Conservation (phyloP, 2,888 invertebrate genomes). For the Antheraea assamensis region DNA sequence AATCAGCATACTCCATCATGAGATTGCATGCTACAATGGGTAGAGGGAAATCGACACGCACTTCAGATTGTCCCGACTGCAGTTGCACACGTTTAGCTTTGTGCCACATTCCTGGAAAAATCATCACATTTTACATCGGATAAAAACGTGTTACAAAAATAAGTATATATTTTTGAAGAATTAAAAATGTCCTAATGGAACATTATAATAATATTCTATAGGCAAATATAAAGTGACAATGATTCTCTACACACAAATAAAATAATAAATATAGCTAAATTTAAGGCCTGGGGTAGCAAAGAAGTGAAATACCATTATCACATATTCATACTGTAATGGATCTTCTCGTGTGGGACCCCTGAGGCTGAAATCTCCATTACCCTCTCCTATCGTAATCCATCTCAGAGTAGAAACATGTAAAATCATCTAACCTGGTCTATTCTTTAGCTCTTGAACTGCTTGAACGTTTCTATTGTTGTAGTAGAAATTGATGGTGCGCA, state of each 20-base stretch:
- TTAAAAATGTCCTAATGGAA: no score
- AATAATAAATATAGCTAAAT: no score
- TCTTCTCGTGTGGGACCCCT: not conserved
- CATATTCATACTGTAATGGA: no score
- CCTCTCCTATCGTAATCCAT: not conserved
- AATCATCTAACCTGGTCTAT: constrained; percentile 87
- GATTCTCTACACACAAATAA: no score
- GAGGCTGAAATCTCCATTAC: not conserved
- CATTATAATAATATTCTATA: no score
- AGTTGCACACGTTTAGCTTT: constrained; percentile 96
- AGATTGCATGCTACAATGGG: constrained; percentile 99
- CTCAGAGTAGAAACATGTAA: not conserved
- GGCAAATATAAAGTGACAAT: no score
- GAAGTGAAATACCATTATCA: no score
- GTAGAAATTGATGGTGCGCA: constrained; percentile 96
- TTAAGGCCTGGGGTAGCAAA: no score
- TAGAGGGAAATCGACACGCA: constrained; percentile 97
- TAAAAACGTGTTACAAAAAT: no score
- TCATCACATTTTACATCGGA: not conserved
- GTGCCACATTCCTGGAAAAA: constrained; percentile 91
- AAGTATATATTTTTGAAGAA: no score
- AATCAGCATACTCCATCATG: constrained; percentile 99
- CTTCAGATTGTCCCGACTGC: constrained; percentile 95
- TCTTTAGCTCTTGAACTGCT: constrained; percentile 98
- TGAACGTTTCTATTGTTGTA: constrained; percentile 98